These are phyloP conservation scores for Mohoua ochrocephala DNA, from an alignment of 2,113 vertebrate genomes.

Conservation along the genomic window DNA sequence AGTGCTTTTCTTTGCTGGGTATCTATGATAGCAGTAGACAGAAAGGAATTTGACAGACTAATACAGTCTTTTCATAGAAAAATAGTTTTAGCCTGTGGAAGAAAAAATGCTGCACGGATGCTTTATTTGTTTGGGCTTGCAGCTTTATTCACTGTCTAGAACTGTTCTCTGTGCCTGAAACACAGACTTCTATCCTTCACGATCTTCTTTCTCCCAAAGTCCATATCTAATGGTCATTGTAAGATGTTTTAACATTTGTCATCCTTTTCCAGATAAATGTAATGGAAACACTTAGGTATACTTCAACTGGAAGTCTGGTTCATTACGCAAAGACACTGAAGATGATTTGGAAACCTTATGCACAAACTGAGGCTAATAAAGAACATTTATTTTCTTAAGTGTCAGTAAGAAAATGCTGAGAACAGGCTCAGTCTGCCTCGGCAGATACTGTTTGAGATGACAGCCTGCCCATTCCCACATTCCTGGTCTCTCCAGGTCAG, in stretches of 20 bases:
- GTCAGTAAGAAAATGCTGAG: constrained; percentile 2
- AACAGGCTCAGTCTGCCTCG: background rate
- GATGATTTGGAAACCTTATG: background rate
- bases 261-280: background rate
- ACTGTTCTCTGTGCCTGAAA: background rate
- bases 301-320: background rate
- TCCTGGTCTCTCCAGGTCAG: constrained; percentile 29
- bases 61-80: background rate
- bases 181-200: background rate
- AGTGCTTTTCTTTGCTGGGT: background rate
- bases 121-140: background rate
- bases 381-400: background rate
- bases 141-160: background rate
- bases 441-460: background rate
- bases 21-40: background rate
- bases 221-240: background rate
- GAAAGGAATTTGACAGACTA: background rate
- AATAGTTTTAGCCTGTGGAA: background rate
- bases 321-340: background rate
- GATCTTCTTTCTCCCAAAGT: background rate
- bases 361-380: background rate
- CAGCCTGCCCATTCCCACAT: constrained; percentile 1
- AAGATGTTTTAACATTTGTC: background rate
- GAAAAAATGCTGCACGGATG: background rate
- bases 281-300: background rate